Evolutionary conservation across 2,888 invertebrate genomes (phyloP).

Genomic region (Campoplex nolae): DNA sequence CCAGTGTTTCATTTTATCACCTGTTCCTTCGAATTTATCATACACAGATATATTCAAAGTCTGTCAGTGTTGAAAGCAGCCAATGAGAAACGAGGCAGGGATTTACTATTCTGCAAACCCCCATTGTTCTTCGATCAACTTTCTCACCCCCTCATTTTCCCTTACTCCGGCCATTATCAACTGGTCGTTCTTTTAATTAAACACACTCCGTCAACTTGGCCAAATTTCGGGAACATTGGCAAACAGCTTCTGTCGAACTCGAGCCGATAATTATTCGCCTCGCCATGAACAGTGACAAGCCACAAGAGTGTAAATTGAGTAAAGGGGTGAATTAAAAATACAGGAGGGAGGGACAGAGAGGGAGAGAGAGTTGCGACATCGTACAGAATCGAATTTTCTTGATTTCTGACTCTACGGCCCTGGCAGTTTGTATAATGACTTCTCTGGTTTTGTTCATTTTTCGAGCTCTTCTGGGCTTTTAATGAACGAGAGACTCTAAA

Average conservation of each 20-base stretch:
- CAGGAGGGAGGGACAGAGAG: background rate
- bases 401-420: background rate
- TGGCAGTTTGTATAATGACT: background rate
- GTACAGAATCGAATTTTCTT: background rate
- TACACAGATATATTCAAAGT: background rate
- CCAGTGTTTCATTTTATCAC: background rate
- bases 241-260: constrained; percentile 46
- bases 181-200: constrained; percentile 74
- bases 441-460: background rate
- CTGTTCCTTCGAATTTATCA: background rate
- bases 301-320: background rate
- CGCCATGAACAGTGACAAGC: background rate
- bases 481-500: background rate
- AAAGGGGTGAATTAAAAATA: background rate
- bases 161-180: constrained; percentile 52
- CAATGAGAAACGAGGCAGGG: constrained; percentile 25
- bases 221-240: constrained; percentile 57
- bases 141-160: background rate
- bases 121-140: constrained; percentile 18
- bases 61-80: constrained; percentile 1
- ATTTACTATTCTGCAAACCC: constrained; percentile 16
- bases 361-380: background rate
- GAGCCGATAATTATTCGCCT: constrained; percentile 53
- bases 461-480: background rate
- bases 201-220: constrained; percentile 69